A percentile compares a stretch with the other conserved stretches of the same genome.
Conservation (phyloP, 2,888 invertebrate genomes). For the Megastigmus dorsalis region DNA sequence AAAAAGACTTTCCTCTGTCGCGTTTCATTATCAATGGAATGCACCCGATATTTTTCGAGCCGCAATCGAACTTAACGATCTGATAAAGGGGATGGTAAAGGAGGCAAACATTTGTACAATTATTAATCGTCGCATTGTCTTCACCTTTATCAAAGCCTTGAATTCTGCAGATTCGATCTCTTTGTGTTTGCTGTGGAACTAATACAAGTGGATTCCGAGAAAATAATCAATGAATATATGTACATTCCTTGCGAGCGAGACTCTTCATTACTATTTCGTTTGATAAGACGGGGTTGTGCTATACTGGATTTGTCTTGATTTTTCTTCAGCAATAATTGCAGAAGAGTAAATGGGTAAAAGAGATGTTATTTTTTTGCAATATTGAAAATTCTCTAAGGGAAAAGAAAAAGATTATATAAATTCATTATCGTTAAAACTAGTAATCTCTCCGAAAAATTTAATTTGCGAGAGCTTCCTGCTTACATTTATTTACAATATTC, state of each 20-base stretch:
- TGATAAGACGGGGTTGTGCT: too few relatives aligned
- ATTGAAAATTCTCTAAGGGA: neutral
- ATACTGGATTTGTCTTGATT: neutral
- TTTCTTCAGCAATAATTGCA: too few relatives aligned
- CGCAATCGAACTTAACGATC: neutral
- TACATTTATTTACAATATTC: conserved; percentile 39
- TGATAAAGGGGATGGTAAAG: conserved; percentile 1
- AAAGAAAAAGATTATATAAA: neutral
- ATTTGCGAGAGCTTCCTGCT: neutral
- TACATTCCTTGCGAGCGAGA: neutral
- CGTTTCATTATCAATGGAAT: neutral
- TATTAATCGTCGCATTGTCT: conserved; percentile 3
- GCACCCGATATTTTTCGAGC: neutral
- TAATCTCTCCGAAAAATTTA: conserved; percentile 29
- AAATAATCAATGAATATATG: neutral
- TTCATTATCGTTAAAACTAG: conserved; percentile 8
- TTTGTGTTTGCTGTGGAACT: neutral
- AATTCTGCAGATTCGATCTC: conserved; percentile 8
- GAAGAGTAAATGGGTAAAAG: too few relatives aligned
- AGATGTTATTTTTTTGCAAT: neutral
- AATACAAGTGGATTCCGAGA: neutral
- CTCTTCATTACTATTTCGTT: neutral
- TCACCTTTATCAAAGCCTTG: conserved; percentile 17
- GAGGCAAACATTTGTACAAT: neutral
- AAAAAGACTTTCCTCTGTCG: neutral